These are phyloP conservation scores for Operophtera brumata DNA, from an alignment of 2,888 invertebrate species.

Conservation along the genomic window DNA sequence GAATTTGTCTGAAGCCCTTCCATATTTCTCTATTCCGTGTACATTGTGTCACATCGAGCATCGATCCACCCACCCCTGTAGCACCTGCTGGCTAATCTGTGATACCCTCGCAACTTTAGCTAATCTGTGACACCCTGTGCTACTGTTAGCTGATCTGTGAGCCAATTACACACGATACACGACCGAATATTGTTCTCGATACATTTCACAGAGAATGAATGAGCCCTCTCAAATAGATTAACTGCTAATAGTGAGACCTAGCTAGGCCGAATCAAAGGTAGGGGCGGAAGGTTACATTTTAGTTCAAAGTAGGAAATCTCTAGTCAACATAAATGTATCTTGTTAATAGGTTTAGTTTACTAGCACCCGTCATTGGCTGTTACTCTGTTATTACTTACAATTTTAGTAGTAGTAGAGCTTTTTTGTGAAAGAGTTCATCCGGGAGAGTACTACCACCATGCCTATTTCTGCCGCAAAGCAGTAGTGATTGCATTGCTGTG, in stretches of 20 bases:
- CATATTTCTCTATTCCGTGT: constrained; percentile 6
- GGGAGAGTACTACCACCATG: too few relatives aligned
- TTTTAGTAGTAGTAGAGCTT: too few relatives aligned
- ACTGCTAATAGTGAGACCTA: neutral
- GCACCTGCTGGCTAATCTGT: constrained; percentile 12
- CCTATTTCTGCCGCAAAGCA: too few relatives aligned
- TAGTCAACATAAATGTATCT: too few relatives aligned
- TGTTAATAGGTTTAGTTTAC: too few relatives aligned
- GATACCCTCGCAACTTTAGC: constrained; percentile 3
- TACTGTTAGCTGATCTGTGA: constrained; percentile 44
- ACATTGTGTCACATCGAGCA: constrained; percentile 68
- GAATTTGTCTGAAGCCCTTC: neutral
- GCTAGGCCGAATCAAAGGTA: neutral
- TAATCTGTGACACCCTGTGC: constrained; percentile 9
- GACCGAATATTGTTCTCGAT: constrained; percentile 70
- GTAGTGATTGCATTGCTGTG: too few relatives aligned
- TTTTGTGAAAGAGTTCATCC: too few relatives aligned
- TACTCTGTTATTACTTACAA: too few relatives aligned
- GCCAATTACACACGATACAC: constrained; percentile 72
- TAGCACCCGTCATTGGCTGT: too few relatives aligned
- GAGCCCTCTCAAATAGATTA: constrained; percentile 11
- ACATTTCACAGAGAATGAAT: constrained; percentile 32
- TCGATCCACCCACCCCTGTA: constrained; percentile 59
- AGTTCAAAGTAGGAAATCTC: neutral
- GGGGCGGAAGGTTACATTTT: neutral